Evolutionary conservation across 2,888 invertebrate genomes (phyloP), one percentile per base, ranked within the genome.

Genomic region (Chrysotoxum bicinctum): DNA sequence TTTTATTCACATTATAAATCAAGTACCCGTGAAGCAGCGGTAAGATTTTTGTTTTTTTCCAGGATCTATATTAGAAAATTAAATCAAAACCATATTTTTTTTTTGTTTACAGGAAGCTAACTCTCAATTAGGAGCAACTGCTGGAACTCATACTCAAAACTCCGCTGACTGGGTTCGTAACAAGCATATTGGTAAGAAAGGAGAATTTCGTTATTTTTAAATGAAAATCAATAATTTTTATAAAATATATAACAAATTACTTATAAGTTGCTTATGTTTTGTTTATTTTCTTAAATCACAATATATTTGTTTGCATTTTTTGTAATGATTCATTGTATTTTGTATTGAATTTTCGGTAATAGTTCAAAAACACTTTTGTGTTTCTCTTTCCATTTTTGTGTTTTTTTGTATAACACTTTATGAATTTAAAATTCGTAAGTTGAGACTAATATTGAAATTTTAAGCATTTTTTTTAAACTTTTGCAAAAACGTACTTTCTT

Each of bases 121-220:
- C 26, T 68, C 81, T 35, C 76, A 81, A 64, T 40, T 54, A 16
- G 81, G 83, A 62, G 93, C 93, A 45, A 91, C 93, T 88, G 92
- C 93, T 37, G 50, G 14, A 50, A 91, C 92, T 88, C 93, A 93
- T 56, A 93, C 93, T 52, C 93, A 93, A 52, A 95, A 94, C 69
- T 94, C 95, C 69, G 95, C 96, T 16, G 97, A 97, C 92, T 96
- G 97, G 96, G 95, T 97, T 89, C 95, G 96, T 89, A 96, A 96
- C 91, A 97, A 97, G 92, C 94, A 97, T 88, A 95, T 96, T 91
- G 97, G 97, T 93, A 97, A 97, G 94, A 97, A 97, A 94, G 97
- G 97, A 92, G 97, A 97, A 94, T 97, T 97, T 93, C 95, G 97
- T 92, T 98, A 98, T 93, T 97, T 97, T 93, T 97, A 94, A 94